phyloP scores from a whole-genome alignment of 2,113 vertebrate species.

The Steatornis caripensis region DNA sequence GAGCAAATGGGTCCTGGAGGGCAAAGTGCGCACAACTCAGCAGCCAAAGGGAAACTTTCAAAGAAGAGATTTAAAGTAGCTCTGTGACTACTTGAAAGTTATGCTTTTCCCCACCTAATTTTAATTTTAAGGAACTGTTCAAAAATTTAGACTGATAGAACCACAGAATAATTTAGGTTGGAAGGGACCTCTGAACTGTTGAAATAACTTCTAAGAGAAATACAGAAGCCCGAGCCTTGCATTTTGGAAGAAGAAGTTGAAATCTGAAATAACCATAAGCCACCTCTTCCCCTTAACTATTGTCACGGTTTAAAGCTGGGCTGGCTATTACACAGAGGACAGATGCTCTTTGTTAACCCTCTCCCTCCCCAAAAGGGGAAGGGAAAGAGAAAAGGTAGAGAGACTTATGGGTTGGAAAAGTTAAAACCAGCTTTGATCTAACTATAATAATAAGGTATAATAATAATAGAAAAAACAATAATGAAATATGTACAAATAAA shows the following conservation, averaged over 20 bases:
- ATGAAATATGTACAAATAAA: too few relatives aligned
- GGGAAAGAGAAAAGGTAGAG: too few relatives aligned
- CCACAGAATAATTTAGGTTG: slow-evolving; percentile 27
- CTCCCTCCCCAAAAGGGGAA: too few relatives aligned
- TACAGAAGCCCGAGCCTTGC: neutral
- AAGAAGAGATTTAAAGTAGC: slow-evolving; percentile 41
- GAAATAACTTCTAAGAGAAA: slow-evolving; percentile 31
- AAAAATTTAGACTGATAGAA: slow-evolving; percentile 43
- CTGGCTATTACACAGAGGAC: too few relatives aligned
- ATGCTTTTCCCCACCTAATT: neutral
- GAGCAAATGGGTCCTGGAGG: neutral
- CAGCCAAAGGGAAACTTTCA: slow-evolving; percentile 21
- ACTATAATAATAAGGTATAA: too few relatives aligned
- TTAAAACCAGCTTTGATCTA: too few relatives aligned
- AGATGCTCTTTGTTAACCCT: too few relatives aligned
- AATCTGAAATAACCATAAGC: neutral
- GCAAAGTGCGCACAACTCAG: slow-evolving; percentile 1
- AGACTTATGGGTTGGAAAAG: too few relatives aligned
- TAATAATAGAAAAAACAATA: too few relatives aligned
- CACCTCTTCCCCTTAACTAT: neutral
- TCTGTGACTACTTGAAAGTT: slow-evolving; percentile 43
- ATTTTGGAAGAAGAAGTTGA: slow-evolving; percentile 14
- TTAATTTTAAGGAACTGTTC: slow-evolving; percentile 49
- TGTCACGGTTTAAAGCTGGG: too few relatives aligned
- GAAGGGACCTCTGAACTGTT: slow-evolving; percentile 32